phyloP scores from a whole-genome alignment of 2,113 vertebrate genomes.

The Cichladusa arquata region DNA sequence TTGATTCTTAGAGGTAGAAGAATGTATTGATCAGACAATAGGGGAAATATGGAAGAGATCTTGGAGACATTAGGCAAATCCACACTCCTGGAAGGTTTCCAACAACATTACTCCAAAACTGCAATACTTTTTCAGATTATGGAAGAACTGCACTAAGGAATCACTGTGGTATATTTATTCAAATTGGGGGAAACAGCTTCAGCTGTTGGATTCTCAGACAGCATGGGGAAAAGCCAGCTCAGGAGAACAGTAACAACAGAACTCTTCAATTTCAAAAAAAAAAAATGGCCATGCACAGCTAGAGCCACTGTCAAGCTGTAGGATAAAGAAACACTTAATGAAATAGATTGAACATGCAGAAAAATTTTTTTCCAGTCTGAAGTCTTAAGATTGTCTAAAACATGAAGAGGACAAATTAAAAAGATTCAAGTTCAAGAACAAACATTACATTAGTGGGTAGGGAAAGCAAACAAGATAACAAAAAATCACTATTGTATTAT shows the following conservation, averaged over 20 bases:
- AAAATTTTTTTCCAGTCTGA: not conserved
- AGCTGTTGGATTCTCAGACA: not conserved
- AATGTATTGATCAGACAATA: not conserved
- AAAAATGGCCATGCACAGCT: not conserved
- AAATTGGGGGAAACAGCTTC: not conserved
- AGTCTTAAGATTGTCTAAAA: not conserved
- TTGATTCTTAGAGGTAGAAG: not conserved
- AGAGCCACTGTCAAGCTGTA: not conserved
- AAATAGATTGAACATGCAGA: not conserved
- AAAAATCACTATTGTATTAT: not conserved
- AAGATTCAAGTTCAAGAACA: not conserved
- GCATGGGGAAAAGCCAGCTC: not conserved
- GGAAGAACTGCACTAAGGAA: not conserved
- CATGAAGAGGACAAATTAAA: not conserved
- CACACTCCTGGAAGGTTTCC: not conserved
- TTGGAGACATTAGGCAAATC: not conserved
- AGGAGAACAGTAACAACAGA: not conserved
- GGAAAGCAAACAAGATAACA: not conserved
- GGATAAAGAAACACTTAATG: not conserved
- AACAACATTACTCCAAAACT: not conserved
- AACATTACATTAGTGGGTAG: not conserved
- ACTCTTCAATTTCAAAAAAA: not conserved
- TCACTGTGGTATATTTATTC: not conserved
- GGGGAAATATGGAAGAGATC: not conserved
- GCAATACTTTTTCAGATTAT: not conserved